These are phyloP conservation scores for Pelmatolapia mariae DNA, from an alignment of 2,113 vertebrate species.

Conservation along the genomic window DNA sequence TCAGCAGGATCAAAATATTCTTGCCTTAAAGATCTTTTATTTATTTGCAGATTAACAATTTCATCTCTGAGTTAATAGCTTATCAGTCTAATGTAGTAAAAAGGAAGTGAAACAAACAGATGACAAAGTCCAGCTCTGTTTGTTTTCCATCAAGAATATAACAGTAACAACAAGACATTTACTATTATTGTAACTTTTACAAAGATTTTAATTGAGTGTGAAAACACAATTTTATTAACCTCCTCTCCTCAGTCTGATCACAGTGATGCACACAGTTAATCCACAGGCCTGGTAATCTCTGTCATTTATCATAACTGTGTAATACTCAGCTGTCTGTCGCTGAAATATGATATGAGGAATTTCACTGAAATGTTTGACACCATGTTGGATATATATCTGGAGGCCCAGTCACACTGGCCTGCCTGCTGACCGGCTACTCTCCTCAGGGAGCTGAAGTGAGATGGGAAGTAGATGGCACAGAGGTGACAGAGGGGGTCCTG, in stretches of 20 bases:
- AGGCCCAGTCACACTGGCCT: constrained; percentile 7
- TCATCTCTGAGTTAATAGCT: no score
- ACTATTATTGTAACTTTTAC: no score
- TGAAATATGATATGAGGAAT: rapidly evolving
- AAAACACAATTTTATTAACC: no score
- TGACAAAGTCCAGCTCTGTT: no score
- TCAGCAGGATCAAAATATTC: rapidly evolving
- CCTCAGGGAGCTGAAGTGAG: neutral
- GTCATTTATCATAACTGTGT: neutral
- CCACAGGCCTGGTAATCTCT: rapidly evolving
- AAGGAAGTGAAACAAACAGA: no score
- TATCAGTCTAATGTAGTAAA: no score
- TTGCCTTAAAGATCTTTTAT: rapidly evolving
- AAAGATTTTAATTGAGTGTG: no score
- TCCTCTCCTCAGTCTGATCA: neutral
- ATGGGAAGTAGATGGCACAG: neutral
- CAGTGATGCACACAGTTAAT: rapidly evolving
- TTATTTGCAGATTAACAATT: no score
- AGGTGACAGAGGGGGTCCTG: neutral
- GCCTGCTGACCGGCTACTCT: neutral
- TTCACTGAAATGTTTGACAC: rapidly evolving
- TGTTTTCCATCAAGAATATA: no score
- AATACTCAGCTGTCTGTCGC: no score
- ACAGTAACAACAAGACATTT: no score
- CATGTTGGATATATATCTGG: neutral